Conservation (phyloP, 35 echinoderm and acorn worm species). For the Apostichopus californicus region DNA sequence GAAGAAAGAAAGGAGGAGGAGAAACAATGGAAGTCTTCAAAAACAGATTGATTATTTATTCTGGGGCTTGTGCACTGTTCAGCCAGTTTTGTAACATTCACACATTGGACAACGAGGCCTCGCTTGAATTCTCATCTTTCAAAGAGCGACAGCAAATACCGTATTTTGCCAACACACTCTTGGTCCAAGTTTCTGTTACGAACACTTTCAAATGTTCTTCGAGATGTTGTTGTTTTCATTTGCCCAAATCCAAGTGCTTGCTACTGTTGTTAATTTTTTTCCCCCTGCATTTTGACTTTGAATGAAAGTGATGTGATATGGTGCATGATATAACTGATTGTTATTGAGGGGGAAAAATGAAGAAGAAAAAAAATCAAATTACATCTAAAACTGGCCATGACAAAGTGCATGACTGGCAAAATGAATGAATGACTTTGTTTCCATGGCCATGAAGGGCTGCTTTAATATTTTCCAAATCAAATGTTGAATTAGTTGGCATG, state of each 20-base stretch:
- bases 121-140: background rate
- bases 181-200: background rate
- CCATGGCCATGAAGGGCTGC: too few species aligned
- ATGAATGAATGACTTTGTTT: too few species aligned
- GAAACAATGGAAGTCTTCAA: too few species aligned
- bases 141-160: background rate
- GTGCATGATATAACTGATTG: background rate
- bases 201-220: background rate
- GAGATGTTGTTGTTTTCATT: background rate
- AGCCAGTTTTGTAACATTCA: slow-evolving; percentile 38
- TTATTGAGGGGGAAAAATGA: too few species aligned
- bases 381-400: too few species aligned
- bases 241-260: background rate
- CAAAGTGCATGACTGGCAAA: too few species aligned
- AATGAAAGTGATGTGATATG: background rate
- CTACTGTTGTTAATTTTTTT: background rate
- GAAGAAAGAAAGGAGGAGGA: too few species aligned
- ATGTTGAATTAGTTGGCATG: too few species aligned
- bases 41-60: background rate
- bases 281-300: background rate
- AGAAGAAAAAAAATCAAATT: too few species aligned
- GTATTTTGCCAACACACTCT: background rate
- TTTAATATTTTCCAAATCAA: too few species aligned
- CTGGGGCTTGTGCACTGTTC: slow-evolving; percentile 17
- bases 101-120: slow-evolving; percentile 50